Evolutionary conservation across 2,113 vertebrate species (phyloP).

Genomic region (Ramphastos sulfuratus): DNA sequence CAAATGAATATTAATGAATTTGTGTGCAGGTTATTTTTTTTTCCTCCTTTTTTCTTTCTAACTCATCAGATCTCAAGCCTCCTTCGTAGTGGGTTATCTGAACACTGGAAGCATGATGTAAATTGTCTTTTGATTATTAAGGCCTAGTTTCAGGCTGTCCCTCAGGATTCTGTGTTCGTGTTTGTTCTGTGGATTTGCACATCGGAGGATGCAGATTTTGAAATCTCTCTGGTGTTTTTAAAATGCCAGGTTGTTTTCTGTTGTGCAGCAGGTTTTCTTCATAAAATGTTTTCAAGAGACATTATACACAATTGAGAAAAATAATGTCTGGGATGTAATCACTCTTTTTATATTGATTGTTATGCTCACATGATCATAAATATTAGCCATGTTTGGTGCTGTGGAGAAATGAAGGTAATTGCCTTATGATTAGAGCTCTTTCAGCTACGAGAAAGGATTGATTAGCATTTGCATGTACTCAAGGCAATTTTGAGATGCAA

Average conservation of each 20-base stretch:
- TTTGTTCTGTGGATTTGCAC: conserved; percentile 79
- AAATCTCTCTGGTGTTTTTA: conserved; percentile 74
- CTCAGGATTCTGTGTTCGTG: conserved; percentile 80
- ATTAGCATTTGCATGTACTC: conserved; percentile 80
- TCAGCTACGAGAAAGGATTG: conserved; percentile 77
- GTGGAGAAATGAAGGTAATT: conserved; percentile 84
- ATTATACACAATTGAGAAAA: conserved; percentile 74
- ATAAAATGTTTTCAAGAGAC: conserved; percentile 68
- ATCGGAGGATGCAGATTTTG: conserved; percentile 72
- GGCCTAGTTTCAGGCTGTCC: conserved; percentile 83
- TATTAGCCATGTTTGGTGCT: conserved; percentile 84
- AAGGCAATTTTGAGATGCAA: conserved; percentile 74
- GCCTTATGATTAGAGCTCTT: conserved; percentile 84
- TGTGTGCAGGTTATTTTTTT: conserved; percentile 60
- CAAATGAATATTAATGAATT: conserved; percentile 82
- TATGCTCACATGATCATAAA: conserved; percentile 83
- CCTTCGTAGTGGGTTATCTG: conserved; percentile 76
- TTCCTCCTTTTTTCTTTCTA: conserved; percentile 68
- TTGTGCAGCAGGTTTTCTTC: conserved; percentile 72
- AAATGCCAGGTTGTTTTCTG: conserved; percentile 72
- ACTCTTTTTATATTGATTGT: conserved; percentile 80
- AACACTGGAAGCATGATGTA: conserved; percentile 79
- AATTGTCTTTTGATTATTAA: conserved; percentile 89
- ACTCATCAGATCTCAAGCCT: conserved; percentile 74
- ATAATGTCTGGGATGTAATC: conserved; percentile 77